Evolutionary conservation across 1,140 invertebrate species (phyloP).

Genomic region (Periplaneta americana): DNA sequence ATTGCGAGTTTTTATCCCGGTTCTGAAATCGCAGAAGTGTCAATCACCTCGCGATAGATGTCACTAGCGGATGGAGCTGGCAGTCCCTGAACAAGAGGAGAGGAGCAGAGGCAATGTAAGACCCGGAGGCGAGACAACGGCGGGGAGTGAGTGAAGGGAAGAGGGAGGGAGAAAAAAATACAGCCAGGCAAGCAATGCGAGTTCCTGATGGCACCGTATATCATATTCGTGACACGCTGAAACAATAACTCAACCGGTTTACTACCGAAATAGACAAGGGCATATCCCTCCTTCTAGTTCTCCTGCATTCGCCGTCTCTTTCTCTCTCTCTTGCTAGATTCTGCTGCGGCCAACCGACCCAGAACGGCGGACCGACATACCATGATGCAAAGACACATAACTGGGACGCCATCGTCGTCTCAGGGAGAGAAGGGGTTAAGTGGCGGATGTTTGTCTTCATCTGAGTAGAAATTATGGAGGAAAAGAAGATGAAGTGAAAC

Average conservation of each 20-base stretch:
- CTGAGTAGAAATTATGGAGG: no score
- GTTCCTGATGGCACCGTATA: constrained; percentile 34
- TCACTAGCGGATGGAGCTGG: not conserved
- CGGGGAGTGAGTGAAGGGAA: not conserved
- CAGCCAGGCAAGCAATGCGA: constrained; percentile 14
- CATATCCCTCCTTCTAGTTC: constrained; percentile 3
- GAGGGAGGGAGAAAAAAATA: not conserved
- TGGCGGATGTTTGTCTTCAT: not conserved
- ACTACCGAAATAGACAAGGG: constrained; percentile 36
- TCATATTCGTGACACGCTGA: constrained; percentile 36
- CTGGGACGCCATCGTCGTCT: not conserved
- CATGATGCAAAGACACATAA: not conserved
- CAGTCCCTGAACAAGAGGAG: not conserved
- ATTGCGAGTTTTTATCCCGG: no score
- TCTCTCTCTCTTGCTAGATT: no score
- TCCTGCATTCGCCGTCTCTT: not conserved
- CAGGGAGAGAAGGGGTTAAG: not conserved
- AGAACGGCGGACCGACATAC: not conserved
- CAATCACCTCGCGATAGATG: not conserved
- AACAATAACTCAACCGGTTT: constrained; percentile 38
- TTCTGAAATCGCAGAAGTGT: no score
- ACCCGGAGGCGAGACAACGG: constrained; percentile 1
- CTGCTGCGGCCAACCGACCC: not conserved
- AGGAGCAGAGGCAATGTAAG: not conserved
- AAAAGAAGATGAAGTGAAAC: no score